Evolutionary conservation across 2,888 invertebrate genomes (phyloP).

Genomic region (Hofmannophila pseudospretella): DNA sequence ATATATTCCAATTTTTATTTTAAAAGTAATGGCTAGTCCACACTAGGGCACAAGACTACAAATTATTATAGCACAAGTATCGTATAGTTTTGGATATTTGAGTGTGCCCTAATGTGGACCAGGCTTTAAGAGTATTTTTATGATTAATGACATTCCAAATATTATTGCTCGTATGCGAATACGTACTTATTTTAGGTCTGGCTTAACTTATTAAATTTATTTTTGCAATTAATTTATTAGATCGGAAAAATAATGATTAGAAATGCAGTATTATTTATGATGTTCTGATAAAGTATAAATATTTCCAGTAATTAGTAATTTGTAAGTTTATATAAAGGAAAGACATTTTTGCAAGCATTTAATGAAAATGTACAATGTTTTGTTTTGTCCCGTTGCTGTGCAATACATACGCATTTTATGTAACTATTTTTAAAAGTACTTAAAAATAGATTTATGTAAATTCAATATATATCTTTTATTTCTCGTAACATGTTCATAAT

Average conservation of each 20-base stretch:
- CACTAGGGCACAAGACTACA: too few relatives aligned
- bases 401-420: conserved; percentile 15
- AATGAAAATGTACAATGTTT: neutral
- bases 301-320: neutral
- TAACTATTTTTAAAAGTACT: conserved; percentile 4
- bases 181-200: neutral
- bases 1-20: conserved; percentile 5
- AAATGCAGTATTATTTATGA: neutral
- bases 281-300: neutral
- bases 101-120: too few relatives aligned
- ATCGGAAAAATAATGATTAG: neutral
- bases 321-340: neutral
- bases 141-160: conserved; percentile 11
- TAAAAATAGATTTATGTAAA: too few relatives aligned
- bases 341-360: neutral
- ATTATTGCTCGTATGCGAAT: conserved; percentile 5
- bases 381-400: conserved; percentile 19
- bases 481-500: too few relatives aligned
- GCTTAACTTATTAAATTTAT: neutral
- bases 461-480: too few relatives aligned
- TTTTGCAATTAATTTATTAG: neutral
- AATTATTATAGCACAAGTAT: too few relatives aligned
- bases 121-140: conserved; percentile 12
- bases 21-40: too few relatives aligned
- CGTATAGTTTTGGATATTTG: too few relatives aligned